Evolutionary conservation across 2,888 invertebrate species (phyloP), one percentile per base, ranked within the genome.

Genomic region (Oconnorella tubifera): DNA sequence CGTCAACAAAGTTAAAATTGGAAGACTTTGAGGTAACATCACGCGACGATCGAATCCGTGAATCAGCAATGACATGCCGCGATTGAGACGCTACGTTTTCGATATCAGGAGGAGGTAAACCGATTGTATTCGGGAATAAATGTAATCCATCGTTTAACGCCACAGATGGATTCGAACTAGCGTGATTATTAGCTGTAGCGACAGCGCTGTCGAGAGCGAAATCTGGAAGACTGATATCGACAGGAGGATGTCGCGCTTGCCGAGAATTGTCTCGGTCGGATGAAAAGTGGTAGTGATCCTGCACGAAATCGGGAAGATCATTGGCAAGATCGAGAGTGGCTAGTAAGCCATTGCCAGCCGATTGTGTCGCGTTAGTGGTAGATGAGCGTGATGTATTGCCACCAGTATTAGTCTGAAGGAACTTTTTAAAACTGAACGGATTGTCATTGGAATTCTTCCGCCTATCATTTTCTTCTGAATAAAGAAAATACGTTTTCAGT

Each of bases 351-450:
- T 19, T 1, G 25, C 49, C 53, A 29, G 33, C 56, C n/a, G 58
- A 33, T 25, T 51, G 53, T 6, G 10, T 6, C 40, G 40, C 40
- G 19, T 6, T 14, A 40, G 40, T 40, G n/a, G n/a, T n/a, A n/a
- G n/a, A n/a, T 40, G 40, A 40, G 10, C 40, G 6, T 19, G 40
- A 40, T 6, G 40, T 6, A 19, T 40, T 40, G 28, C 62, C 19
- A 3, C 65, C 65, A 10, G 40, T 33, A 59, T 67, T 65, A 28
- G 68, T 67, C 59, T 73, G 69, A 23, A 80, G 66, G 68, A 81
- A 80, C 60, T 78, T 77, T 67, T 79, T 80, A 65, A 81, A 79
- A 10, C 79, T 80, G 72, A 81, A 81, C 33, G 81, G 80, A 64
- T 80, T 80, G 6, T 66, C 69, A 4, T 67, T 60, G 28, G 49